Base-by-base conservation (phyloP, 1,140 invertebrate species). In the Palaemon carinicauda region DNA sequence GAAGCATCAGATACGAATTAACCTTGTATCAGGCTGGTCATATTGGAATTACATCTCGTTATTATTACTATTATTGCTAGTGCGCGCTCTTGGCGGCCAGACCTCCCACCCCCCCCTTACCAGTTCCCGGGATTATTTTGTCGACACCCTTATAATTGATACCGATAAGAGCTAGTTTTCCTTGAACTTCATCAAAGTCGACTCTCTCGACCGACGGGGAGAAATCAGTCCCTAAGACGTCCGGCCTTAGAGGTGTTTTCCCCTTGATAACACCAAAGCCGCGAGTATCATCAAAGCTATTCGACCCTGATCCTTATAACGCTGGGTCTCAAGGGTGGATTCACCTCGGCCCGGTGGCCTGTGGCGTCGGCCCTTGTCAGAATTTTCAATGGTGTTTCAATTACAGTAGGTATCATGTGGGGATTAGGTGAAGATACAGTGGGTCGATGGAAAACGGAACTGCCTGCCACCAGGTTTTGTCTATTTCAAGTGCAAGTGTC, bases 351-450 rank as follows among this genome's bases (percentile, higher is more conserved):
- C 21, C 0, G 51, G 7, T 54, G 27, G 29, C 31, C 0, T 0
- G 80, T 65, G 86, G 79, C n/a, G 19, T 80, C 73, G 24, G 87
- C 41, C 80, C 77, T 33, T 83, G 80, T 88, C 83, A 19, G 33
- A 12, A 19, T 54, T 83, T 54, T 82, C 75, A 88, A 88, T 88
- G 80, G 87, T 88, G 87, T 88, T 88, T 88, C 87, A 88, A 88
- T 88, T 88, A 88, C 80, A 88, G 74, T 75, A 50, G 80, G 87
- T 82, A 88, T 88, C 87, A 88, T 82, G 87, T 88, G 80, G 80
- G 81, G 87, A 88, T 88, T 88, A 88, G 80, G 80, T 88, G 80
- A 82, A 83, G 87, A 83, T 88, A 88, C 80, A 79, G 77, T 78
- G 65, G 81, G 81, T 54, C 65, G 81, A 82, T 82, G 53, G 81